These are phyloP conservation scores for Apis dorsata DNA, from an alignment of 1,140 invertebrate species.

Conservation along the genomic window DNA sequence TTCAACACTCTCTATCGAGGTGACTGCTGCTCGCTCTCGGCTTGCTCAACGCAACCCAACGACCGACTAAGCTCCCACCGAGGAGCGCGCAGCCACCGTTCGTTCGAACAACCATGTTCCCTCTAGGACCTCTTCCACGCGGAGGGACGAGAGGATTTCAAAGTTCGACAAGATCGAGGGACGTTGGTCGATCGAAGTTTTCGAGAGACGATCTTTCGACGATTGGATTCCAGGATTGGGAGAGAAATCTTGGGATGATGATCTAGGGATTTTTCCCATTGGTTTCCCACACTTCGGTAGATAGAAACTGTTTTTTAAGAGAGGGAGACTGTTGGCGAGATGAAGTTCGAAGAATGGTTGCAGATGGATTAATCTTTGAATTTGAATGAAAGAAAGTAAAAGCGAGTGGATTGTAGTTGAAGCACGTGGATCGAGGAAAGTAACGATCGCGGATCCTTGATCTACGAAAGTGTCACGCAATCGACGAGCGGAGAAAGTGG, in stretches of 20 bases:
- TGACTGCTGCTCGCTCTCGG: conserved; percentile 76
- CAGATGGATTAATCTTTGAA: neutral
- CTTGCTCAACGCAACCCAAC: conserved; percentile 76
- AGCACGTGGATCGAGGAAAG: conserved; percentile 20
- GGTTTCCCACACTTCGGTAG: neutral
- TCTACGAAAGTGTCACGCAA: conserved; percentile 38
- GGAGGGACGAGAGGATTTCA: neutral
- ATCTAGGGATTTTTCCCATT: neutral
- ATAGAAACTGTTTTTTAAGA: no score
- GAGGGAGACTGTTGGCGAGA: no score
- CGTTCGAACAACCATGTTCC: conserved; percentile 50
- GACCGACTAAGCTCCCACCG: conserved; percentile 71
- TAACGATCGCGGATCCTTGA: conserved; percentile 25
- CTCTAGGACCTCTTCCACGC: conserved; percentile 44
- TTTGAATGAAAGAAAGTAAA: neutral
- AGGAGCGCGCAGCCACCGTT: conserved; percentile 54
- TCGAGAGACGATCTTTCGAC: neutral
- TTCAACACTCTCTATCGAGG: conserved; percentile 81
- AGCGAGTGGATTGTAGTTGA: neutral
- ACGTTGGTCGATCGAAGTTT: no score
- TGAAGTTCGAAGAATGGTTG: no score
- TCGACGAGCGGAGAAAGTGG: conserved; percentile 36
- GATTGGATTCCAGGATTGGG: neutral
- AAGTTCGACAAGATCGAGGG: neutral
- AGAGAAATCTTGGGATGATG: conserved; percentile 6